These are phyloP conservation scores for Acipenser ruthenus DNA, from an alignment of 2,797 vertebrate species.

Conservation along the genomic window DNA sequence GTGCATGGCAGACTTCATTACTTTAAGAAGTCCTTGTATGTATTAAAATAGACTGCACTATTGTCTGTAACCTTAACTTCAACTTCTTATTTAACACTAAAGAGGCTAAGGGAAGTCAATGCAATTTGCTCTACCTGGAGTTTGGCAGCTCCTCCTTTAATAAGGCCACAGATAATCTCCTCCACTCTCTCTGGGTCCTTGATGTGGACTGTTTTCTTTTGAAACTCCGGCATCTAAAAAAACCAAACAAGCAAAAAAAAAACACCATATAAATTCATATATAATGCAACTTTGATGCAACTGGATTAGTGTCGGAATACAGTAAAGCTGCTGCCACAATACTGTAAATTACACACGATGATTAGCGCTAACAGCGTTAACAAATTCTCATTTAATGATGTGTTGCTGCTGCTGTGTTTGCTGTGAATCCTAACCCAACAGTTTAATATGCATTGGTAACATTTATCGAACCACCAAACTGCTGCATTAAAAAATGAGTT, in stretches of 20 bases:
- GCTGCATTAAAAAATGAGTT: no score
- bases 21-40: not conserved
- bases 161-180: slow-evolving; percentile 89
- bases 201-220: slow-evolving; percentile 88
- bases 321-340: no score
- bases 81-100: not conserved
- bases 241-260: slow-evolving; percentile 8
- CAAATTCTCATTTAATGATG: not conserved
- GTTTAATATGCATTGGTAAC: no score
- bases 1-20: not conserved
- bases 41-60: not conserved
- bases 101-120: not conserved
- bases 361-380: not conserved
- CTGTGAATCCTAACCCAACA: no score
- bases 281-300: not conserved
- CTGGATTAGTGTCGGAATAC: no score
- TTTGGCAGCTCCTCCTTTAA: slow-evolving; percentile 90
- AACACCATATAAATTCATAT: slow-evolving; percentile 4
- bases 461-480: no score
- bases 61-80: not conserved
- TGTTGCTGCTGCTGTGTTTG: not conserved
- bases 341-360: no score
- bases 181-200: slow-evolving; percentile 85
- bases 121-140: slow-evolving; percentile 69
- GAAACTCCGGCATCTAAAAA: slow-evolving; percentile 91